phyloP scores from a whole-genome alignment of 2,113 vertebrate species.

The Tautogolabrus adspersus region DNA sequence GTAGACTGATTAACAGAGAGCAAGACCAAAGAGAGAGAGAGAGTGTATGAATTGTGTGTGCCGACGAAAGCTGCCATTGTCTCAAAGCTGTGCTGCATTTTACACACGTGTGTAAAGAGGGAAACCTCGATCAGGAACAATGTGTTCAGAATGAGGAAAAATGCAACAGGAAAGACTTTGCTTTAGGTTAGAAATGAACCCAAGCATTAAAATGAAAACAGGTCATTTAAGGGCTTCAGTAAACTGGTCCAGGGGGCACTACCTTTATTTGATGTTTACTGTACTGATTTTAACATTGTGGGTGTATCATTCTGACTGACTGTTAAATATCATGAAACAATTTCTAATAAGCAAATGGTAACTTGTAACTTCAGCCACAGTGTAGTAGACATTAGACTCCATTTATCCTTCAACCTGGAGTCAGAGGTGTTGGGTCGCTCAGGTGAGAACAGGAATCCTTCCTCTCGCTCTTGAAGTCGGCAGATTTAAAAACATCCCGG shows the following conservation, averaged over 20 bases:
- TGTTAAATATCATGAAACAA: background rate
- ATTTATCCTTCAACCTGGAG: background rate
- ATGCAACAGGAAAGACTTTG: no score
- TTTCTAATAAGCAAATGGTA: background rate
- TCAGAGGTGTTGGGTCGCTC: no score
- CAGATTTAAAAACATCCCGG: no score
- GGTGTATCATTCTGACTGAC: no score
- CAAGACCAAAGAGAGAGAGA: constrained; percentile 53
- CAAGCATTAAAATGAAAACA: no score
- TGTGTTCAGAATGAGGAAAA: constrained; percentile 1
- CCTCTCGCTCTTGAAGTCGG: no score
- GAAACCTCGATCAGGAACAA: constrained; percentile 15
- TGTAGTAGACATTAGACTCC: background rate
- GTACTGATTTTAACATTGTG: no score
- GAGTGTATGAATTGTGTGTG: constrained; percentile 40
- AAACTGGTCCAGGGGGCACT: no score
- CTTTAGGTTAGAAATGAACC: no score
- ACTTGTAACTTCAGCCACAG: background rate
- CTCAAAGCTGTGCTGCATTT: constrained; percentile 33
- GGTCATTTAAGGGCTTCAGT: no score
- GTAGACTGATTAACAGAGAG: constrained; percentile 73
- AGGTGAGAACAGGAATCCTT: no score
- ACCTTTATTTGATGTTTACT: no score
- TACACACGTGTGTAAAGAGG: constrained; percentile 18
- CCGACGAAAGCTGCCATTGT: constrained; percentile 60